phyloP scores from a whole-genome alignment of 2,797 vertebrate species.

The Leptatherina wallacei region DNA sequence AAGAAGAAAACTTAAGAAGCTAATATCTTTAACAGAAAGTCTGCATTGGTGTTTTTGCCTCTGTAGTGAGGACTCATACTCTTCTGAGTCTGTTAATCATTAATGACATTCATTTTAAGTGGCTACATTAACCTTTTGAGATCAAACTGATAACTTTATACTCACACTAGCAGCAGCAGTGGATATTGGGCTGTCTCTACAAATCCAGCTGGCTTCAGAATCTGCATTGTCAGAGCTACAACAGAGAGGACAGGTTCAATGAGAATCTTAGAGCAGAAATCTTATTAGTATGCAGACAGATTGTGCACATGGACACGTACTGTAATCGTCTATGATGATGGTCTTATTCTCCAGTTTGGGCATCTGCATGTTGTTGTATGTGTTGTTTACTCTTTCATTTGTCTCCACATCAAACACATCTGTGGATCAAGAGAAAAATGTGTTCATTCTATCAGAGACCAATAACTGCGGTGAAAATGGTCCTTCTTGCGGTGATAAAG shows the following conservation, averaged over 20 bases:
- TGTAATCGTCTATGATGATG: slow-evolving; percentile 90
- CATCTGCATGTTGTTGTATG: slow-evolving; percentile 90
- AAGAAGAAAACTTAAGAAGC: background rate
- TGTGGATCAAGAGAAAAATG: slow-evolving; percentile 66
- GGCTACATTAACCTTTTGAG: background rate
- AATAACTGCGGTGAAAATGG: background rate
- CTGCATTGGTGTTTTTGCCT: background rate
- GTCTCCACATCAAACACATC: slow-evolving; percentile 92
- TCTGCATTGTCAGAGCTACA: slow-evolving; percentile 90
- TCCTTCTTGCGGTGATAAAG: background rate
- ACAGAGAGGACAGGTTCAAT: slow-evolving; percentile 22
- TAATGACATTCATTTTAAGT: background rate
- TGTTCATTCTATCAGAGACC: background rate
- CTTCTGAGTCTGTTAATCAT: too few species aligned
- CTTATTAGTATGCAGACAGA: background rate
- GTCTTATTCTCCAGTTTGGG: slow-evolving; percentile 88
- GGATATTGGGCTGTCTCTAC: slow-evolving; percentile 88
- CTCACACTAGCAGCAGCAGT: slow-evolving; percentile 94
- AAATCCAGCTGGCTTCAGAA: slow-evolving; percentile 93
- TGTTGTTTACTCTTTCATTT: slow-evolving; percentile 86
- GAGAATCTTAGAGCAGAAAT: background rate
- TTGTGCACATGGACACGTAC: slow-evolving; percentile 77
- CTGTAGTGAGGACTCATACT: too few species aligned
- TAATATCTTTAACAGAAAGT: background rate
- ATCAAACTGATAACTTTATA: slow-evolving; percentile 49